Percentiles rank a stretch among this genome's conserved stretches.
Evolutionary conservation across 2,888 invertebrate genomes (phyloP).

Genomic region (Elegia similella): DNA sequence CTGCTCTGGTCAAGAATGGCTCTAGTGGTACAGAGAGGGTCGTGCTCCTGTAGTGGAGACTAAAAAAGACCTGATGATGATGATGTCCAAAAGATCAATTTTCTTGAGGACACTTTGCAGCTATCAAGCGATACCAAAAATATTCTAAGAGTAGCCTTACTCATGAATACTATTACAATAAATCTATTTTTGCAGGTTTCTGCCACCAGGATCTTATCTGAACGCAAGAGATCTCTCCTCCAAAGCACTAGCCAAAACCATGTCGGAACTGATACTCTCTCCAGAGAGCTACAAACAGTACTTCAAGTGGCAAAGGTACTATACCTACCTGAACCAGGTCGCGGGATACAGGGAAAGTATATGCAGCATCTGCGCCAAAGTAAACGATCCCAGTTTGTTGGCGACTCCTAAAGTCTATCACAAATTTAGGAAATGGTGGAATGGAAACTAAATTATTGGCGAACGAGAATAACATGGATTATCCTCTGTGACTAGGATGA

Average conservation of each 20-base stretch:
- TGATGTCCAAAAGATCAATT: too few species aligned
- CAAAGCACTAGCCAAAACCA: background rate
- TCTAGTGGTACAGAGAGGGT: too few species aligned
- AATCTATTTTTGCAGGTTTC: background rate
- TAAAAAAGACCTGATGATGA: too few species aligned
- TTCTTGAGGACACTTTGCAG: too few species aligned
- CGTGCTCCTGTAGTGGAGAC: too few species aligned
- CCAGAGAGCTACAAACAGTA: background rate
- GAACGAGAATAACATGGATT: too few species aligned
- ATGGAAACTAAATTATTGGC: background rate
- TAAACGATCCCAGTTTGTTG: background rate
- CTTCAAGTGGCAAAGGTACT: background rate
- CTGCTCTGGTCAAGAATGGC: too few species aligned
- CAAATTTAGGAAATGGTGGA: background rate
- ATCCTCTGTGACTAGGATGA: too few species aligned
- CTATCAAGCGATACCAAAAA: too few species aligned
- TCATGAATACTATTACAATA: too few species aligned
- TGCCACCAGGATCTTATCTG: conserved; percentile 1
- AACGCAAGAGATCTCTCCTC: background rate
- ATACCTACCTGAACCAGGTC: background rate
- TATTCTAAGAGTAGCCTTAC: too few species aligned
- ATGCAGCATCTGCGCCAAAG: background rate
- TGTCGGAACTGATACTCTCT: background rate
- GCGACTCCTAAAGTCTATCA: background rate
- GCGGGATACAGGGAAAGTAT: background rate